Base-by-base conservation (phyloP, 2,888 invertebrate genomes). In the Papilio gigon region DNA sequence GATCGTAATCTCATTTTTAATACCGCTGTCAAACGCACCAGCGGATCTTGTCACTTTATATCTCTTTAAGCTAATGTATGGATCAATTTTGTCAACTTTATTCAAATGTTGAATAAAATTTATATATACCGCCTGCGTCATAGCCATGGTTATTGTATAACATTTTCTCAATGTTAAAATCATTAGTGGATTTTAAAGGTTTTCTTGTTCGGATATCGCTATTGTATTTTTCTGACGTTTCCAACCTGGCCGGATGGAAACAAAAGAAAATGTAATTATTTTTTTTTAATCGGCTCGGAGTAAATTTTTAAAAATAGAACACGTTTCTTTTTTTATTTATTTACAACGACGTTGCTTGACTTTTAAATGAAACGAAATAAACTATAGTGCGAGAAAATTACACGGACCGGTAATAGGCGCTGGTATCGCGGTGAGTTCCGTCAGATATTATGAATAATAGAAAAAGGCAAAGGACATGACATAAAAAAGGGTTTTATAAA, bases 21-120 rank as follows among this genome's bases (percentile, higher is more conserved):
- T 64, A 61, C 63, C 47, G 68, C 68, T 68, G 68, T 68, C 68
- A 68, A 64, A 68, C 44, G 58, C 68, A 68, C 58, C 64, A 47
- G 68, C 37, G 59, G 40, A n/a, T 64, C 11, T 27, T 35, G 37
- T 59, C 59, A 56, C 37, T 35, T 50, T 50, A 64, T 50, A 59
- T 35, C 50, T 64, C 40, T 64, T 35, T 20, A 20, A 27, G 20
- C 35, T 67, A 35, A 25, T 63, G 59, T 68, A 68, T 68, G 25
- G 44, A 44, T 30, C 30, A 63, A 17, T 64, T 33, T 25, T 53
- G 35, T 53, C 53, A 53, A 9, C 17, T 53, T 53, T 17, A 53
- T 53, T 53, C 9, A 12, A 47, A 47, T 47, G 35, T 20, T 12
- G 40, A n/a, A n/a, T n/a, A n/a, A n/a, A n/a, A n/a, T n/a, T n/a